Percentiles rank a stretch among this genome's conserved stretches.
Conservation (phyloP, 2,113 vertebrate genomes). For the Mirza zaza region DNA sequence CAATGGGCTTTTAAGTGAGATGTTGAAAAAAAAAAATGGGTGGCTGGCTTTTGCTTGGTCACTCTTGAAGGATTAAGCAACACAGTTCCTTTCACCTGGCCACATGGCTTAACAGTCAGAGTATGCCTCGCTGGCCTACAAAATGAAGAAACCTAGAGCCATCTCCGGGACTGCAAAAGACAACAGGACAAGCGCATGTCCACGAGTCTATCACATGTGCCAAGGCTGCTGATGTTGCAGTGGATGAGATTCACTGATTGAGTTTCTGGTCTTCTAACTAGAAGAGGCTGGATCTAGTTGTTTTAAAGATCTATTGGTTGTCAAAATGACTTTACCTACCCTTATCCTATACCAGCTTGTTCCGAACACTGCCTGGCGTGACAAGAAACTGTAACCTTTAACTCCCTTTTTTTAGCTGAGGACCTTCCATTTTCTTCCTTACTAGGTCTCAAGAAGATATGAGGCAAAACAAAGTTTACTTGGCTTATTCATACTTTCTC, state of each 20-base stretch:
- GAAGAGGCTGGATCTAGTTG: neutral
- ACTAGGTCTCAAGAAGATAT: neutral
- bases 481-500: neutral
- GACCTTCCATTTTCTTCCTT: neutral
- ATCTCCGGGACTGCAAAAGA: neutral
- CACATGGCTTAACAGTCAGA: neutral
- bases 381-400: neutral
- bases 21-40: neutral
- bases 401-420: neutral
- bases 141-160: neutral
- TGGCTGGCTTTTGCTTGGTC: neutral
- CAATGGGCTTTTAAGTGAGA: neutral
- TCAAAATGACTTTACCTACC: neutral
- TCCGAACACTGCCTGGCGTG: neutral
- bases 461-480: neutral
- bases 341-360: neutral
- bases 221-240: too few species aligned
- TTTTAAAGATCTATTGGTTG: neutral
- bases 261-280: neutral
- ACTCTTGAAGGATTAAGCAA: neutral
- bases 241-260: neutral
- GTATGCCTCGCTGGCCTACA: neutral
- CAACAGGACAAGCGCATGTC: neutral
- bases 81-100: neutral
- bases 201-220: neutral